A percentile compares a stretch with the other conserved stretches of the same genome.
These are phyloP conservation scores for Drosophila tristis DNA, from an alignment of 1,140 invertebrate species.

Conservation along the genomic window DNA sequence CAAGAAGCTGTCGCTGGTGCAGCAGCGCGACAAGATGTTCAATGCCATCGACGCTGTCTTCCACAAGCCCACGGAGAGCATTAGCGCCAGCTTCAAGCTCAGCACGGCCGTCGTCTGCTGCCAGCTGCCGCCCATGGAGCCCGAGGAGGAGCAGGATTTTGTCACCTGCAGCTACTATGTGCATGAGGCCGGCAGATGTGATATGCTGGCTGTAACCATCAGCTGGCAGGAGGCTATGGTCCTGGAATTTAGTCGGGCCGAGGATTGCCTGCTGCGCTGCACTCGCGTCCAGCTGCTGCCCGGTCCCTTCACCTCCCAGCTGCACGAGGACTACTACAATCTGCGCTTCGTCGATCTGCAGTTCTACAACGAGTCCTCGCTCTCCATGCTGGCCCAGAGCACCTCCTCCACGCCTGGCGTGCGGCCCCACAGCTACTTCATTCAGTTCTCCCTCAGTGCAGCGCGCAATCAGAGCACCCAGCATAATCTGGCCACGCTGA, in stretches of 20 bases:
- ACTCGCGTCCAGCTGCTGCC: constrained; percentile 69
- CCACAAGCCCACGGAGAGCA: constrained; percentile 87
- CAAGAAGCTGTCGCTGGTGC: constrained; percentile 91
- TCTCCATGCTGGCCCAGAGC: constrained; percentile 91
- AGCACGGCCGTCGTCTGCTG: constrained; percentile 85
- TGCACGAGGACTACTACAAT: constrained; percentile 69
- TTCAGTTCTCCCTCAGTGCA: constrained; percentile 88
- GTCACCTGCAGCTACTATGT: constrained; percentile 71
- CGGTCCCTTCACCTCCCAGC: constrained; percentile 71
- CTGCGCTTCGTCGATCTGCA: constrained; percentile 85
- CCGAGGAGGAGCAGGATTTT: constrained; percentile 68
- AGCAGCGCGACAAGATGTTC: constrained; percentile 91
- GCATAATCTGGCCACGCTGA: constrained; percentile 75
- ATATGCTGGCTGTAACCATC: constrained; percentile 68
- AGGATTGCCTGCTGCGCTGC: constrained; percentile 54
- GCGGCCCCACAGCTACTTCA: constrained; percentile 86
- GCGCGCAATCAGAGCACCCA: constrained; percentile 83
- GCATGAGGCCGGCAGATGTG: constrained; percentile 51
- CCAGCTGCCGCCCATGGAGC: constrained; percentile 60
- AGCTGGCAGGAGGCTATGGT: constrained; percentile 68
- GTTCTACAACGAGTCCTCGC: constrained; percentile 91
- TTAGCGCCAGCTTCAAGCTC: constrained; percentile 87
- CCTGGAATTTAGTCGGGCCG: constrained; percentile 62
- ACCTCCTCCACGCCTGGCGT: constrained; percentile 75
- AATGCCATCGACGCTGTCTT: constrained; percentile 89